Evolutionary conservation across 2,797 vertebrate species (phyloP), one percentile per base, ranked within the genome.

Genomic region (Glyptemys insculpta): DNA sequence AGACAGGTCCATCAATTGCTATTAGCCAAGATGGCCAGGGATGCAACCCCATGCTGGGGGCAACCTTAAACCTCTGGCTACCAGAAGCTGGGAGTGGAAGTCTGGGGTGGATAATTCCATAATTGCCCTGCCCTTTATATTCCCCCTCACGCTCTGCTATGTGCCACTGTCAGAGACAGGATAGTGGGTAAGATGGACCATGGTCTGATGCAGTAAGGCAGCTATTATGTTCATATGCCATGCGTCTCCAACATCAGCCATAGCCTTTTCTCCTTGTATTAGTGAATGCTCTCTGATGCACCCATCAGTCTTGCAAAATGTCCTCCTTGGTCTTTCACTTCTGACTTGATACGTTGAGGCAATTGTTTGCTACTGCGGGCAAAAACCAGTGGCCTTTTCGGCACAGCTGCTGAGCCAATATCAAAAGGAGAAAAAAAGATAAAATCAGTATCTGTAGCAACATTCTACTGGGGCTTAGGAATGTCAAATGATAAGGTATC

Each of bases 401-500:
- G 62, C 81, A 87, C 76, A 85, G 88, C 34, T 86, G 79, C 76
- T 7, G 4, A 29, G 57, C 65, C 52, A 23, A n/a, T 72, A 41
- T 76, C 62, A 89, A 86, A 44, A 53, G 44, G 47, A 11, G 72
- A 59, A 18, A 44, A 86, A 53, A 23, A 49, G 44, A 57, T 89
- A 85, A 12, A 79, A 34, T 85, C 86, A 76, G 78, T 91, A 88
- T 88, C 59, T 85, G 44, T 76, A 90, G 79, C 85, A 91, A 87
- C 85, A 87, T 93, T 95, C 50, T 56, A 62, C 92, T 91, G 83
- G 2, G 1, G 86, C 76, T 81, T 86, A 88, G 41, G 87, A 92
- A 83, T 80, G 52, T 80, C 90, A 82, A 95, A 52, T 86, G 89
- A 87, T 74, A 5, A 85, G 72, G 6, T 57, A 54, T 52, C 53